Evolutionary conservation across 2,797 vertebrate genomes (phyloP).

Genomic region (Rhinatrema bivittatum): DNA sequence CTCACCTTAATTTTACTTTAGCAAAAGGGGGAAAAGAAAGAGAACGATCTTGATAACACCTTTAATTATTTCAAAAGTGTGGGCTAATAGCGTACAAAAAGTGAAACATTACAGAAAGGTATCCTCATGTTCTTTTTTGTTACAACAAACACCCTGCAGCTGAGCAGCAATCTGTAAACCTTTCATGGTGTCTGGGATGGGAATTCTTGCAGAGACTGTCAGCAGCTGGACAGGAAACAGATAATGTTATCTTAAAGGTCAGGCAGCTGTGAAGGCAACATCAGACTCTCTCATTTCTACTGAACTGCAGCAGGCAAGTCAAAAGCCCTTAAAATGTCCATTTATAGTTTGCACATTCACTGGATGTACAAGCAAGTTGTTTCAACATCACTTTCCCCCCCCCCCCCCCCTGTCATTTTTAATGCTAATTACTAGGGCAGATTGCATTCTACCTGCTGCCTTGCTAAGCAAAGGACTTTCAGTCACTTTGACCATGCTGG

Average conservation of each 20-base stretch:
- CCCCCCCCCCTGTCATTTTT: constrained; percentile 30
- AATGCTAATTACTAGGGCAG: constrained; percentile 24
- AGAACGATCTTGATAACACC: not conserved
- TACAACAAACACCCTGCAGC: constrained; percentile 16
- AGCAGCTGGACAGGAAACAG: constrained; percentile 14
- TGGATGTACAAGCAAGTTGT: constrained; percentile 14
- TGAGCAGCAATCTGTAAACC: constrained; percentile 20
- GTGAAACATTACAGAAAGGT: too few species aligned
- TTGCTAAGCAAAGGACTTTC: constrained; percentile 39
- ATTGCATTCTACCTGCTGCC: constrained; percentile 29
- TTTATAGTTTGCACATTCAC: constrained; percentile 11
- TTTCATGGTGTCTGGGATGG: constrained; percentile 21
- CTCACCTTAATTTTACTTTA: too few species aligned
- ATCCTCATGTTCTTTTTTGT: constrained; percentile 5
- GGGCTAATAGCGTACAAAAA: not conserved
- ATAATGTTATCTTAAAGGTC: constrained; percentile 15
- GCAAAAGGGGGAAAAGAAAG: not conserved
- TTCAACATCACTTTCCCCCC: constrained; percentile 36
- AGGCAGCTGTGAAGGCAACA: not conserved
- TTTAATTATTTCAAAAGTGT: not conserved
- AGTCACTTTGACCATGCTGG: constrained; percentile 20
- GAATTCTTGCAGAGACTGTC: constrained; percentile 16
- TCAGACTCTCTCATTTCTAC: not conserved
- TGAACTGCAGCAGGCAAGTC: constrained; percentile 4
- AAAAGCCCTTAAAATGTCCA: not conserved